Base-by-base conservation (phyloP, 2,888 invertebrate genomes). In the Harmothoe impar region DNA sequence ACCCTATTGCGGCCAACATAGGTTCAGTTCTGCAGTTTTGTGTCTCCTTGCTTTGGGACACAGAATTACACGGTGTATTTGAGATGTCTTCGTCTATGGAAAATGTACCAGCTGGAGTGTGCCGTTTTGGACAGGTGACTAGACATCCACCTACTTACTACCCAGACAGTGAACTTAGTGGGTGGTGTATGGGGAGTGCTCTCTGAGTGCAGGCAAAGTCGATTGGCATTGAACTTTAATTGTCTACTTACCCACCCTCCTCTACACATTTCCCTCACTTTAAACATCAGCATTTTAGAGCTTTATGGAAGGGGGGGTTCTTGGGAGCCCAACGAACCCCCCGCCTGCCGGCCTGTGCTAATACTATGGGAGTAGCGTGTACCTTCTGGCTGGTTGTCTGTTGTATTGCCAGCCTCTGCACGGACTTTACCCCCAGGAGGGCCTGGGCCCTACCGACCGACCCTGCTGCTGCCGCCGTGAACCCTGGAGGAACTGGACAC, bases 361-460 rank as follows among this genome's bases (percentile, higher is more conserved):
- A 86, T 86, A 86, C 86, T 86, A 86, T 86, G 86, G 86, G 86
- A 86, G 86, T 86, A 54, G 86, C 33, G 86, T 52, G 86, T 29
- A 56, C 54, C 52, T 54, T 86, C 25, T 86, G 15, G n/a, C 56
- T 86, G 86, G 54, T 86, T 54, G 52, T 86, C n/a, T 86, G 86
- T 29, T 54, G 52, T 54, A 56, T 54, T 54, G 86, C 51, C 43
- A 25, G 54, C 29, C 52, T 86, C 54, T 31, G 31, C 29, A 1
- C 86, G 86, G 86, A 23, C 20, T 12, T 12, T n/a, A 17, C 52
- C 86, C 29, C 15, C 52, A 25, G n/a, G 25, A 29, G 54, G 25
- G 54, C 10, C 3, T 56, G 86, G 86, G 29, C 54, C 25, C 29
- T 31, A 20, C n/a, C 86, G 0, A 12, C 54, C 54, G 31, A 51